Base-by-base conservation (phyloP, 2,113 vertebrate species). In the Semicossyphus pulcher region DNA sequence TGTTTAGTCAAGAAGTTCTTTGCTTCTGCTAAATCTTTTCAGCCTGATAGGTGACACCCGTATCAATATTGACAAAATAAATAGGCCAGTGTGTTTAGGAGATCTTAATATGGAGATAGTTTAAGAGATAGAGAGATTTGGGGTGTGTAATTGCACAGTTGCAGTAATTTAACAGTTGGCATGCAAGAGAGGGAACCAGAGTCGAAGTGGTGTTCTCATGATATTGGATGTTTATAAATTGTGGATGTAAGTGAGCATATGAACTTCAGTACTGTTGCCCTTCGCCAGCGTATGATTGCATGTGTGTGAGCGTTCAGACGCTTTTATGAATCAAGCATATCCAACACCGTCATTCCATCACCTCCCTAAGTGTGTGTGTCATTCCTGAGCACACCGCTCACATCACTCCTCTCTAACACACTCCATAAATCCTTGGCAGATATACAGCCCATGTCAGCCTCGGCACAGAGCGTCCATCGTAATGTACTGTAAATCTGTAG, bases 351-450 rank as follows among this genome's bases (percentile, higher is more conserved):
- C 85, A 77, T 86, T 89, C 72, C 56, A 74, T 85, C 83, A 85
- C 75, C 71, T 80, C 67, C 32, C 57, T 76, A 78, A 86, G 82
- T 83, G 83, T 85, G 84, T 61, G 53, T 77, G 77, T 81, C 68
- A 80, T 69, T 66, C 68, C 39, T 7, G 66, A 61, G 79, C 74
- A 73, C 69, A 47, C 51, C 21, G 34, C 67, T 72, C 68, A 64
- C 80, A 84, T 89, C 84, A 78, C 79, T 76, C 77, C 72, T 63
- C 59, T 28, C 72, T 65, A 81, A 78, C 76, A 58, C 74, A 69
- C 72, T 60, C 66, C 77, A 76, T 92, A 89, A 89, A 88, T 92
- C 86, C 60, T 51, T 21, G 2, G 71, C 84, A 80, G 87, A 89
- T 87, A 87, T 88, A 89, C 72, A 68, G 56, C 80, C 41, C 53